Evolutionary conservation across 1,140 invertebrate genomes (phyloP), one percentile per base, ranked within the genome.

Genomic region (Ceratitis capitata): DNA sequence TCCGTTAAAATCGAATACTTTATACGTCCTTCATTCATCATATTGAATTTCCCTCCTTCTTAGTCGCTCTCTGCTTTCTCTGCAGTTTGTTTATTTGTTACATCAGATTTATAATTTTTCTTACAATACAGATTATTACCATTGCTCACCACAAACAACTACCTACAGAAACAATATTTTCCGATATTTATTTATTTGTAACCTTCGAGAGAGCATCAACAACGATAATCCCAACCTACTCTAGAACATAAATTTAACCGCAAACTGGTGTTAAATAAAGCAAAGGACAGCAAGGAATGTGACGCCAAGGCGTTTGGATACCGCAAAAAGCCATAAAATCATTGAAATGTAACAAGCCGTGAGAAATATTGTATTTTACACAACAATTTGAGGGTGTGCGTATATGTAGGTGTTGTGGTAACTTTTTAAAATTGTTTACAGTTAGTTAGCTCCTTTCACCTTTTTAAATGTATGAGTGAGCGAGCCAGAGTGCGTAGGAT

Each of bases 181-280:
- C 26, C 69, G 45, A 45, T 78, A 47, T 78, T 78, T 78, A 78
- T 78, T 78, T 78, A 78, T 78, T 78, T 47, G 39, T 39, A 45
- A 39, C 35, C 69, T 78, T 78, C 42, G n/a, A 47, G 42, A 23
- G 39, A n/a, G 32, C 69, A 32, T 39, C 35, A 78, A 78, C 69
- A n/a, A n/a, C n/a, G n/a, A n/a, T n/a, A n/a, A n/a, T n/a, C n/a
- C n/a, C n/a, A 56, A 78, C 69, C 29, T 61, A 39, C 10, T 12
- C 3, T 10, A 78, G 9, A n/a, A 23, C 69, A 78, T 78, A 78
- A 78, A 78, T 78, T 78, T 45, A 78, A 45, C 69, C 69, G n/a
- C 39, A 45, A 47, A 78, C 69, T 39, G 35, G 39, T 39, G 69
- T 78, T 78, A 45, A 78, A 78, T 78, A 78, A 78, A 47, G 39